Base-by-base conservation (phyloP, 1,140 invertebrate genomes). In the Drosophila miranda region DNA sequence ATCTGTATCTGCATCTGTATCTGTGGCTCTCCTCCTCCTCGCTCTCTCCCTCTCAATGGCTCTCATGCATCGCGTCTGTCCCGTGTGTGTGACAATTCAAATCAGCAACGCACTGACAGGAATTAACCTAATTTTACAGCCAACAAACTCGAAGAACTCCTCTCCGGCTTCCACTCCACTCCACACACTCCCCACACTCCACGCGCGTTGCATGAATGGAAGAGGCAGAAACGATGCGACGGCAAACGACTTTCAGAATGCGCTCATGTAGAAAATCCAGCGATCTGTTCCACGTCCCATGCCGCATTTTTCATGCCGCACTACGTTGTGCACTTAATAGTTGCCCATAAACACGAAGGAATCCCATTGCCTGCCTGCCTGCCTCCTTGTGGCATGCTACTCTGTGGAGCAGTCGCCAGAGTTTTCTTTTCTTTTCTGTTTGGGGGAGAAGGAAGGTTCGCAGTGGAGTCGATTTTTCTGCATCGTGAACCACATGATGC, bases 61-160 rank as follows among this genome's bases (percentile, higher is more conserved):
- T 19, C 8, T 8, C 21, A 2, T 28, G 13, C 34, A 14, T 30
- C 4, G 9, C 16, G n/a, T 53, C 16, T 53, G 59, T 48, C 34
- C 38, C 42, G 34, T 43, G 41, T 56, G 61, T 50, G 66, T 61
- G 55, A 64, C 70, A 75, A 75, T 57, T 75, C 48, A 58, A 59
- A 75, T 82, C 82, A 87, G 82, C 78, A 78, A 78, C 80, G 67
- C 86, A 74, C 66, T 86, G 86, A 81, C 81, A 73, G 86, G 86
- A 86, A 86, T 89, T 89, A 89, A 89, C 86, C 86, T 86, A 89
- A 89, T 89, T 89, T 89, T 75, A 75, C 72, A 89, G 81, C 68
- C 76, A 75, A 62, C 81, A 62, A 73, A 67, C 57, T 62, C 68
- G 59, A 54, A 60, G 34, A 38, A 72, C 69, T 60, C 58, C 52